Conservation (phyloP, 2,797 vertebrate genomes). For the Cryptoblepharus egeriae region DNA sequence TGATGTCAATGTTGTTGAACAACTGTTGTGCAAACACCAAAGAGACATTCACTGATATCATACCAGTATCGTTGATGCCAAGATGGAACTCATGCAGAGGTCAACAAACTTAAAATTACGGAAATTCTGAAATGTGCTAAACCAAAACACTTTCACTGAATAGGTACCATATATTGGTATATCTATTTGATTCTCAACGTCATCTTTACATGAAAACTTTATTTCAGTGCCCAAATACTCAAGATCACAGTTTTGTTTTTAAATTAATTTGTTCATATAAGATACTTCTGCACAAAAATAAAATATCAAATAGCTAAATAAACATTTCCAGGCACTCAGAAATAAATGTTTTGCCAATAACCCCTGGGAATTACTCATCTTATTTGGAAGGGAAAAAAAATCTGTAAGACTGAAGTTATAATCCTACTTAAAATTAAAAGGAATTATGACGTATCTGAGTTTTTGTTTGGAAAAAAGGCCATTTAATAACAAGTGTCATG, state of each 20-base stretch:
- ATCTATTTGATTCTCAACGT: background rate
- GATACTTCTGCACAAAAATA: background rate
- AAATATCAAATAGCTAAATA: background rate
- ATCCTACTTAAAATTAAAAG: no score
- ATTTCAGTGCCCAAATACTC: background rate
- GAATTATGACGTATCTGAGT: background rate
- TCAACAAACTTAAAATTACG: constrained; percentile 5
- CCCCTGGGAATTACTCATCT: background rate
- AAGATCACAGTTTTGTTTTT: background rate
- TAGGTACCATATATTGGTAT: background rate
- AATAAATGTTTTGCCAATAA: background rate
- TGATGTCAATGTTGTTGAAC: no score
- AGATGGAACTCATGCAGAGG: background rate
- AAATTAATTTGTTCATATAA: background rate
- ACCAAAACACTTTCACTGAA: background rate
- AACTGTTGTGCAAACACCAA: no score
- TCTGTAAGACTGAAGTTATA: background rate
- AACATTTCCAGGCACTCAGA: background rate
- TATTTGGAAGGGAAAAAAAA: background rate
- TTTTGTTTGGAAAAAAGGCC: background rate
- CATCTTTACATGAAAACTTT: background rate
- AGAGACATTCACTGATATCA: no score
- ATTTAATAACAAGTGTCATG: background rate
- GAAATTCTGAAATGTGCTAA: background rate
- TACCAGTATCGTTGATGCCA: no score